These are phyloP conservation scores for Cosmopolites sordidus DNA, from an alignment of 2,888 invertebrate species.

Conservation along the genomic window DNA sequence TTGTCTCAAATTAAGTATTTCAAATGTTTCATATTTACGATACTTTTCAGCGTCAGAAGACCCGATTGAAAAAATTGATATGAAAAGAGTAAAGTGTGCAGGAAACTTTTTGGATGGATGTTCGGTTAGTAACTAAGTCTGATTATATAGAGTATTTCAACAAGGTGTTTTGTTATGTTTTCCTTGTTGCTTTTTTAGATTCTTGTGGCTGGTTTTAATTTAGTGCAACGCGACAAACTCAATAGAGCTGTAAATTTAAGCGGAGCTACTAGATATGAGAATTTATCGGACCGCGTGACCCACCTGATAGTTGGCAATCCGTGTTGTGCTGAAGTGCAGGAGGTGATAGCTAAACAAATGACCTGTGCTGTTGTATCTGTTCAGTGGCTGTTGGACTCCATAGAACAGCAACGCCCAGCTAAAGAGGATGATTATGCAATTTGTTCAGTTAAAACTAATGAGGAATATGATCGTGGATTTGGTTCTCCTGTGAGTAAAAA, in stretches of 20 bases:
- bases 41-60: constrained; percentile 20
- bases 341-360: constrained; percentile 33
- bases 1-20: too few relatives aligned
- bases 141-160: neutral
- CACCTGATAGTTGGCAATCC: constrained; percentile 73
- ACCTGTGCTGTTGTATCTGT: constrained; percentile 57
- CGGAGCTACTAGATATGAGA: constrained; percentile 79
- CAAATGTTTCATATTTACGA: too few relatives aligned
- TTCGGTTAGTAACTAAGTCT: constrained; percentile 47
- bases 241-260: constrained; percentile 67
- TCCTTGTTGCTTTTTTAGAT: constrained; percentile 59
- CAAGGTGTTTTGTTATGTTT: constrained; percentile 2
- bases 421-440: constrained; percentile 51
- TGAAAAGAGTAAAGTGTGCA: constrained; percentile 64
- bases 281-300: constrained; percentile 70
- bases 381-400: constrained; percentile 74
- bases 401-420: constrained; percentile 57
- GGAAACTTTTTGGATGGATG: constrained; percentile 87
- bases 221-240: constrained; percentile 62
- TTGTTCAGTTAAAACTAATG: constrained; percentile 21
- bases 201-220: constrained; percentile 64
- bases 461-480: constrained; percentile 49
- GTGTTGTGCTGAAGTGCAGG: constrained; percentile 49
- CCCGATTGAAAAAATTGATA: constrained; percentile 51
- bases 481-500: constrained; percentile 60